Conservation (phyloP, 2,888 invertebrate species). For the Lepeophtheirus nordmannii region DNA sequence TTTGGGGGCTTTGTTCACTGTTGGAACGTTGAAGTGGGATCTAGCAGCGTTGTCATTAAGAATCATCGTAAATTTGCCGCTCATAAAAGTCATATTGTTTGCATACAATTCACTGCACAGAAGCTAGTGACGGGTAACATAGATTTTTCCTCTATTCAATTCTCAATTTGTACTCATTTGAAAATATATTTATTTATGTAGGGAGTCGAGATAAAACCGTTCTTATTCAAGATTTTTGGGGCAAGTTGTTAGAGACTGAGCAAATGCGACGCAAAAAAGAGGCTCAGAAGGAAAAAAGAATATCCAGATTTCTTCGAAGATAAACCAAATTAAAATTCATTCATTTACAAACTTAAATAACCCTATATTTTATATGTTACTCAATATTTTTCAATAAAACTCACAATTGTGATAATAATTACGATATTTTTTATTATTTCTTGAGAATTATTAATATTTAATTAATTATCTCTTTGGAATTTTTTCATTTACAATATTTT, state of each 20-base stretch:
- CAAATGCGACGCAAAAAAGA: conserved; percentile 27
- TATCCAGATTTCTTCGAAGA: conserved; percentile 5
- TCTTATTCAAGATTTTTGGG: conserved; percentile 26
- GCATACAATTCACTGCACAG: conserved; percentile 5
- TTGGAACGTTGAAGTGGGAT: conserved; percentile 4
- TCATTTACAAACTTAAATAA: not conserved
- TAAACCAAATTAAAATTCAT: not conserved
- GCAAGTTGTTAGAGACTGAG: conserved; percentile 29
- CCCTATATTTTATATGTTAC: too few relatives aligned
- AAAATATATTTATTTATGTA: too few relatives aligned
- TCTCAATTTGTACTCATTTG: too few relatives aligned
- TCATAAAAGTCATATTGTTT: conserved; percentile 20
- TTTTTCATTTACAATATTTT: too few relatives aligned
- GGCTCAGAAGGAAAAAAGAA: not conserved
- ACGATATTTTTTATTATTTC: too few relatives aligned
- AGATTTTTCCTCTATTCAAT: too few relatives aligned
- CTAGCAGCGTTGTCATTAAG: not conserved
- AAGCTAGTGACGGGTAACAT: conserved; percentile 7
- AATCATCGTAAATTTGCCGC: not conserved
- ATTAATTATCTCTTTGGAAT: too few relatives aligned
- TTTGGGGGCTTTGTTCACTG: conserved; percentile 9
- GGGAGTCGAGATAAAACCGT: conserved; percentile 22
- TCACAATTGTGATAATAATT: too few relatives aligned
- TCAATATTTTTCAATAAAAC: too few relatives aligned
- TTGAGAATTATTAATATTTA: too few relatives aligned